Base-by-base conservation (phyloP, 2,888 invertebrate genomes). In the Phorcus lineatus region DNA sequence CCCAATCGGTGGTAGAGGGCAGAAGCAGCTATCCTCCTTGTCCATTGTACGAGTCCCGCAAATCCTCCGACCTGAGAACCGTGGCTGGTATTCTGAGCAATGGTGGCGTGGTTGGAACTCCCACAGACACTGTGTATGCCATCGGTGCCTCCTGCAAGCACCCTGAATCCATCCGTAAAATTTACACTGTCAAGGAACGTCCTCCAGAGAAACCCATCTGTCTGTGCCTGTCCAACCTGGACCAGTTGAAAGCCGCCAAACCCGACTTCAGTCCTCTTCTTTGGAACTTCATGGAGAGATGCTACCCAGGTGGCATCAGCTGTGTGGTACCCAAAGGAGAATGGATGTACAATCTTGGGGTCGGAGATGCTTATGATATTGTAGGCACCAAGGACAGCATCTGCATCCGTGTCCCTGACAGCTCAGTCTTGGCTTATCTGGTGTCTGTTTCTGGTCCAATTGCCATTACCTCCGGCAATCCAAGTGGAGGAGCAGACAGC, bases 161-260 rank as follows among this genome's bases (percentile, higher is more conserved):
- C 40, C 88, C 88, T 11, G 84, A 83, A 22, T 86, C 86, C 28
- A 86, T 88, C 52, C 83, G 77, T 28, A 84, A 83, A 16, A 85
- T 88, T 22, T 88, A 87, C 81, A 83, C 86, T 74, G 83, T 88
- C 57, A 88, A 88, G 79, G 86, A 84, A 31, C 84, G 88, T 19
- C 88, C 88, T 9, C 81, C 86, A 22, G 87, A 88, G 81, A 88
- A 88, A 78, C 88, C 88, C n/a, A 88, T 88, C 66, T 88, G 88
- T 62, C 79, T 88, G n/a, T 88, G 88, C 79, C 84, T 88, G 70
- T 86, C 87, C 36, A 82, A 83, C 28, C 83, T 88, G n/a, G 85
- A 88, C 40, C 88, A 88, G 79, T 82, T 88, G 28, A 83, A 67
- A 16, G 84, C 62, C 7, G 86, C 86, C 17, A 81, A 84, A 47